Conservation (phyloP, 1,140 invertebrate species). For the Triops cancriformis region DNA sequence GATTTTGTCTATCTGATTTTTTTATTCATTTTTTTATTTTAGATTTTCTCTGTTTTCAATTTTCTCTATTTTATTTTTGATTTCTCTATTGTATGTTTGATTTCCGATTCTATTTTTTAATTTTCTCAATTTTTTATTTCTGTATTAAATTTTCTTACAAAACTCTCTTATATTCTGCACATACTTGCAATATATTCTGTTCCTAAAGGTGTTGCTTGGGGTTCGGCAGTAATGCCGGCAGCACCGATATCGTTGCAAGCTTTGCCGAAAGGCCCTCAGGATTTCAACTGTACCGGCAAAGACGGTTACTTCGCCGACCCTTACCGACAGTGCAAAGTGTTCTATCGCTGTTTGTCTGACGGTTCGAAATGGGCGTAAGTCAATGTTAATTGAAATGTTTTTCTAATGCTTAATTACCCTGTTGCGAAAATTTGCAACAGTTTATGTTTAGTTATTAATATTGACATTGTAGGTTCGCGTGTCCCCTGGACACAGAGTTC, state of each 20-base stretch:
- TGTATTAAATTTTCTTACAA: too few relatives aligned
- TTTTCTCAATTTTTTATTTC: too few relatives aligned
- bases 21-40: too few relatives aligned
- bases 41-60: too few relatives aligned
- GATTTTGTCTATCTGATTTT: too few relatives aligned
- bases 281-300: constrained; percentile 25
- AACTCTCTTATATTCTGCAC: too few relatives aligned
- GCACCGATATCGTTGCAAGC: neutral
- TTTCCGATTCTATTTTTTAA: too few relatives aligned
- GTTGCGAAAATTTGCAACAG: too few relatives aligned
- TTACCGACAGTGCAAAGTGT: constrained; percentile 23
- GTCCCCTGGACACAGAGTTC: constrained; percentile 5
- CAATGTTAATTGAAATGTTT: too few relatives aligned
- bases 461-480: constrained; percentile 5
- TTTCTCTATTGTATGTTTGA: too few relatives aligned
- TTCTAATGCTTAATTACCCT: too few relatives aligned
- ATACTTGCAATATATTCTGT: neutral
- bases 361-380: constrained; percentile 27
- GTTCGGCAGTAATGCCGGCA: neutral
- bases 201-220: neutral
- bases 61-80: too few relatives aligned
- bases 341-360: constrained; percentile 21
- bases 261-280: constrained; percentile 1
- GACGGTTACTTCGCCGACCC: constrained; percentile 26
- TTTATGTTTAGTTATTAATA: neutral